A percentile compares a stretch with the other conserved stretches of the same genome.
Evolutionary conservation across 92 coral and sea anemone species (phyloP).

Genomic region (Phenganax stokvisi): DNA sequence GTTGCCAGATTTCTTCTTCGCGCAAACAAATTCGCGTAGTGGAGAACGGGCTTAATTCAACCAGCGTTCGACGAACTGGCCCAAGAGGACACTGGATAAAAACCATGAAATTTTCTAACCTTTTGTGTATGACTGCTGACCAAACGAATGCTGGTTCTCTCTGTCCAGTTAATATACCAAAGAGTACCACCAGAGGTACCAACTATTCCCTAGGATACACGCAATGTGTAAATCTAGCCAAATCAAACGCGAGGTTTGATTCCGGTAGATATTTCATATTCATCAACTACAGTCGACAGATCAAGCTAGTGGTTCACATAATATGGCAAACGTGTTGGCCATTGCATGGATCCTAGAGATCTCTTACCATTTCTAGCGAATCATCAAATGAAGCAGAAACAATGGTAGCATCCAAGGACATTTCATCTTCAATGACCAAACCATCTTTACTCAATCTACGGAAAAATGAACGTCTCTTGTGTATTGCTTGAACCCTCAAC

Average conservation of each 20-base stretch:
- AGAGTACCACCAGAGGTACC: slow-evolving; percentile 86
- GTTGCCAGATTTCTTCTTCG: no score
- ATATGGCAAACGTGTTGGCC: no score
- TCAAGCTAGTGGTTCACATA: not conserved
- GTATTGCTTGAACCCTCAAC: not conserved
- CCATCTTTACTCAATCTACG: slow-evolving; percentile 74
- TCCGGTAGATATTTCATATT: not conserved
- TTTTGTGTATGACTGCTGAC: slow-evolving; percentile 93
- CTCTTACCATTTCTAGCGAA: slow-evolving; percentile 72
- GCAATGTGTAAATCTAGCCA: not conserved
- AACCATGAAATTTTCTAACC: slow-evolving; percentile 43
- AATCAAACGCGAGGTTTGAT: no score
- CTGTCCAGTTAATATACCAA: slow-evolving; percentile 97
- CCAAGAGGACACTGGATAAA: no score
- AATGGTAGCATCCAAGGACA: slow-evolving; percentile 82
- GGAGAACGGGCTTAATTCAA: no score
- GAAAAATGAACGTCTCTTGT: no score
- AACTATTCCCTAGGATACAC: slow-evolving; percentile 67
- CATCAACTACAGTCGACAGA: not conserved
- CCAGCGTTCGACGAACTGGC: no score
- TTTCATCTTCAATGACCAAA: slow-evolving; percentile 94
- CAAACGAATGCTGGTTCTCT: slow-evolving; percentile 91
- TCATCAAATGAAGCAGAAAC: slow-evolving; percentile 79
- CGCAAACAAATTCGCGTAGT: no score
- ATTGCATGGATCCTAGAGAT: not conserved